phyloP scores from a whole-genome alignment of 1,140 invertebrate genomes.

The Drosophila ironensis region DNA sequence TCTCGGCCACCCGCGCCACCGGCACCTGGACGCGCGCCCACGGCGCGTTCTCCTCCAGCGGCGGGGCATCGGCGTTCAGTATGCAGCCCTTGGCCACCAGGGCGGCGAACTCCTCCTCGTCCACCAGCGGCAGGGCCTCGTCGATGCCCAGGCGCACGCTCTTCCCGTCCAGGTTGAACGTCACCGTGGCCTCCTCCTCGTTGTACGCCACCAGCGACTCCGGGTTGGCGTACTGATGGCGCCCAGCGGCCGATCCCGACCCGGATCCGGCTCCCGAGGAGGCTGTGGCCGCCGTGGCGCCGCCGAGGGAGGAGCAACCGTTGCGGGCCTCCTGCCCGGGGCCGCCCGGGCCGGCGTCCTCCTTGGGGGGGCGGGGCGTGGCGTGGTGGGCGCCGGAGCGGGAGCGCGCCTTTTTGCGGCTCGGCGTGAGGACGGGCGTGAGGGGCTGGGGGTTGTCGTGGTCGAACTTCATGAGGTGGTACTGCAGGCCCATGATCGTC shows the following conservation, averaged over 20 bases:
- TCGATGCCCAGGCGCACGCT: constrained; percentile 84
- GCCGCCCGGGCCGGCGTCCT: constrained; percentile 18
- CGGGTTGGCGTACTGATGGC: constrained; percentile 61
- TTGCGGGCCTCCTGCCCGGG: not conserved
- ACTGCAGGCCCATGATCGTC: constrained; percentile 91
- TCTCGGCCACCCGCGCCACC: constrained; percentile 90
- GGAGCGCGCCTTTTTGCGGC: constrained; percentile 83
- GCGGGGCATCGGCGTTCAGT: constrained; percentile 83
- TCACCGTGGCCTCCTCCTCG: constrained; percentile 88
- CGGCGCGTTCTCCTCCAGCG: constrained; percentile 83
- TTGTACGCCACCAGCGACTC: constrained; percentile 82
- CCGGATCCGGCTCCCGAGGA: constrained; percentile 25
- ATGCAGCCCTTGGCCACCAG: constrained; percentile 77
- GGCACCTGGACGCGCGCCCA: constrained; percentile 88
- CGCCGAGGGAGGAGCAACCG: not conserved
- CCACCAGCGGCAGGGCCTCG: constrained; percentile 85
- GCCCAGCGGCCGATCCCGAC: constrained; percentile 64
- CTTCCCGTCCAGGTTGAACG: constrained; percentile 92
- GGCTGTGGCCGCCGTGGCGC: not conserved
- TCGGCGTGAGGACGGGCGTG: constrained; percentile 81
- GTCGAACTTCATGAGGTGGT: constrained; percentile 92
- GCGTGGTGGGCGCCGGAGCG: constrained; percentile 70
- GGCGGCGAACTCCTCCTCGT: constrained; percentile 86
- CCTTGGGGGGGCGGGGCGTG: constrained; percentile 57
- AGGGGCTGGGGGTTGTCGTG: constrained; percentile 87